Conservation (phyloP, 2,888 invertebrate species). For the Dioctria linearis region DNA sequence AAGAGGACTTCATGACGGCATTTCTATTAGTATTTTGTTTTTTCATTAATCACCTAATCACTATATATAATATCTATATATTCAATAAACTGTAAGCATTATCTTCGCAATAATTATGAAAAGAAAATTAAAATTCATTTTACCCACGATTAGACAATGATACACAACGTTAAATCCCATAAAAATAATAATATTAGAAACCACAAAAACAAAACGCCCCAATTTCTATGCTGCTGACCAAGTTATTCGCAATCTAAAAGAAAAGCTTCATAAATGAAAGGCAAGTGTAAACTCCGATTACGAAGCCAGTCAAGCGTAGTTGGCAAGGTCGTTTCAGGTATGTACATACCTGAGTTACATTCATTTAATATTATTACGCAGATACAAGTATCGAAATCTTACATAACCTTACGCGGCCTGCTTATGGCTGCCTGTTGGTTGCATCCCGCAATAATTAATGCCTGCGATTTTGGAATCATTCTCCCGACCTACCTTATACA, state of each 20-base stretch:
- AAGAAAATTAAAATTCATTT: no score
- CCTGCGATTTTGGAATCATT: no score
- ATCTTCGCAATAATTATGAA: no score
- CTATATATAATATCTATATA: no score
- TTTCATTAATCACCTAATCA: no score
- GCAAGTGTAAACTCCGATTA: constrained; percentile 34
- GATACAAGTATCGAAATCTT: constrained; percentile 26
- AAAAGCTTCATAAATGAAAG: constrained; percentile 43
- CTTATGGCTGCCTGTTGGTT: constrained; percentile 16
- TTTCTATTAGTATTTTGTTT: no score
- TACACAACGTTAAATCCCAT: no score
- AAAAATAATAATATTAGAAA: constrained; percentile 17
- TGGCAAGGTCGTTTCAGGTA: constrained; percentile 42
- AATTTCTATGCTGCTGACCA: constrained; percentile 30
- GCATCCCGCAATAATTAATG: constrained; percentile 6
- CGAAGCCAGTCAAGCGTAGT: constrained; percentile 34
- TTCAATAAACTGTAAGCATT: no score
- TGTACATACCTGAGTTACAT: constrained; percentile 27
- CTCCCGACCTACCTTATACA: no score
- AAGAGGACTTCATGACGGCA: no score
- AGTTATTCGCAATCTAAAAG: constrained; percentile 5
- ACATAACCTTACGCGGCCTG: constrained; percentile 9
- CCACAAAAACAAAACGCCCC: constrained; percentile 19
- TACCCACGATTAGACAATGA: no score
- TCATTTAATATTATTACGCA: constrained; percentile 43